Evolutionary conservation across 1,140 invertebrate genomes (phyloP).

Genomic region (Manduca sexta): DNA sequence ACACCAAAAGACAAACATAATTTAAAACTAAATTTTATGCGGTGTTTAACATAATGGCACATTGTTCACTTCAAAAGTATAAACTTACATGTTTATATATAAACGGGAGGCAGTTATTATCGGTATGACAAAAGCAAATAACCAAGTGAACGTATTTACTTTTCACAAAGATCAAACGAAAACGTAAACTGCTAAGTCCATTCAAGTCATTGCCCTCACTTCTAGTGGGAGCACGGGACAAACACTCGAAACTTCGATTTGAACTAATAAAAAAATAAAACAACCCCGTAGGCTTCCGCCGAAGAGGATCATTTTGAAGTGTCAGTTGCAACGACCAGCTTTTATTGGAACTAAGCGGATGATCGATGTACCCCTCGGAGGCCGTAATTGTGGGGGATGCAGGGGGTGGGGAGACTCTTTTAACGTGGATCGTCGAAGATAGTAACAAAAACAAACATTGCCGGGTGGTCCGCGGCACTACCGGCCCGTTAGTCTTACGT

Average conservation of each 20-base stretch:
- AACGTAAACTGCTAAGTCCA: too few relatives aligned
- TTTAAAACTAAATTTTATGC: too few relatives aligned
- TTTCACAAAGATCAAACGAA: too few relatives aligned
- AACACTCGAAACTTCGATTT: conserved; percentile 9
- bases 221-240: not conserved
- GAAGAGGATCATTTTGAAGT: conserved; percentile 16
- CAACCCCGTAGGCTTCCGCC: conserved; percentile 3
- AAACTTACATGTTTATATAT: too few relatives aligned
- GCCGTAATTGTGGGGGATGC: not conserved
- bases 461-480: conserved; percentile 23
- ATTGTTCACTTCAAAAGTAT: too few relatives aligned
- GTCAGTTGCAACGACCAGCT: conserved; percentile 13
- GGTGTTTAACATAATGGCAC: too few relatives aligned
- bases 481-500: conserved; percentile 11
- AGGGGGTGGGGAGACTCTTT: conserved; percentile 11
- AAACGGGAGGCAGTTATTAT: too few relatives aligned
- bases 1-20: too few relatives aligned
- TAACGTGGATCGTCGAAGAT: conserved; percentile 13
- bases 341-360: conserved; percentile 6
- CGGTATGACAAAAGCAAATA: too few relatives aligned
- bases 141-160: too few relatives aligned
- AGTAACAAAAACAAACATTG: conserved; percentile 30
- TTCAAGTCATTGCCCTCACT: conserved; percentile 1
- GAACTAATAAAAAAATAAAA: conserved; percentile 11
- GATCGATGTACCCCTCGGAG: conserved; percentile 9